These are phyloP conservation scores for Coranthus polyacanthus DNA, from an alignment of 2,797 vertebrate genomes.

Conservation along the genomic window DNA sequence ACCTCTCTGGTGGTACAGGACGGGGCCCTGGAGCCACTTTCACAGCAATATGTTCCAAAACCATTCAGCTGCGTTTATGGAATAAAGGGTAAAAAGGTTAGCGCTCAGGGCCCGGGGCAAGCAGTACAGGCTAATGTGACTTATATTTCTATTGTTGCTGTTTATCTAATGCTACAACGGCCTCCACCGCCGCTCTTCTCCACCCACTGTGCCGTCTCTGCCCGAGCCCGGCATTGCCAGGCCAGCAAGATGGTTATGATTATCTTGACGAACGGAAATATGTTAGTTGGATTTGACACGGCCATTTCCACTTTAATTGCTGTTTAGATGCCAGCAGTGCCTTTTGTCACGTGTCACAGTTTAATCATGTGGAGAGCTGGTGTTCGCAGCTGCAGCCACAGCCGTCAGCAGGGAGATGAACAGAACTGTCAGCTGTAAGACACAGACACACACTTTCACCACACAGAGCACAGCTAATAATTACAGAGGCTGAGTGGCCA, in stretches of 20 bases:
- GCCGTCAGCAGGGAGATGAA: conserved; percentile 40
- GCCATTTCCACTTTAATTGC: conserved; percentile 66
- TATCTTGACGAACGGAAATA: conserved; percentile 58
- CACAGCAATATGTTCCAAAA: conserved; percentile 31
- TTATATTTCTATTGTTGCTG: conserved; percentile 41
- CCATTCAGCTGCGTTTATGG: conserved; percentile 29
- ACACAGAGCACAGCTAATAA: too few species aligned
- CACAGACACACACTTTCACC: too few species aligned
- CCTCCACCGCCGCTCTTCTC: conserved; percentile 36
- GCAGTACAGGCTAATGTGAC: conserved; percentile 18
- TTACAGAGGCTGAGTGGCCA: too few species aligned
- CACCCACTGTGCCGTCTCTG: not conserved
- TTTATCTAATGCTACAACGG: conserved; percentile 35
- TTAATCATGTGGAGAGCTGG: conserved; percentile 29
- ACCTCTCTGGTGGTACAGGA: conserved; percentile 8
- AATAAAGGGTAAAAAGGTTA: conserved; percentile 37
- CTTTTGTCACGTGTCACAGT: conserved; percentile 38
- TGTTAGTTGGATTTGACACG: conserved; percentile 50
- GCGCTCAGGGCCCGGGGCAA: not conserved
- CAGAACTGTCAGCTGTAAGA: conserved; percentile 9
- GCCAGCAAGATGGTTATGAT: conserved; percentile 46
- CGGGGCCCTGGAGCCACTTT: conserved; percentile 12
- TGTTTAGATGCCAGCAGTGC: conserved; percentile 54
- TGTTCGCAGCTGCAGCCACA: conserved; percentile 11
- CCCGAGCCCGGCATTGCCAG: conserved; percentile 18